These are phyloP conservation scores for Lomographa bimaculata DNA, from an alignment of 2,888 invertebrate genomes.

Conservation along the genomic window DNA sequence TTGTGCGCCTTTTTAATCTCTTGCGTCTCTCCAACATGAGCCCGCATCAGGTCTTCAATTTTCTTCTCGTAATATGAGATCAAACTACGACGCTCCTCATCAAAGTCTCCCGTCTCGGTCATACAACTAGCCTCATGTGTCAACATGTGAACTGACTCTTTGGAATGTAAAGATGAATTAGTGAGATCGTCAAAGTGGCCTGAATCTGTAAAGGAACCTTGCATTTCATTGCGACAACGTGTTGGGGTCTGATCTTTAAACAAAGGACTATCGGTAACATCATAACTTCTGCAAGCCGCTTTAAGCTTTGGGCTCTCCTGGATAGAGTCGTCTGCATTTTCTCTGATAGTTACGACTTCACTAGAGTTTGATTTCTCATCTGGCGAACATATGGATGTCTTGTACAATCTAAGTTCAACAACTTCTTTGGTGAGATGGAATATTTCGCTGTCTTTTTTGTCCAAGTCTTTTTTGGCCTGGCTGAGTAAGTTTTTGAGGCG, in stretches of 20 bases:
- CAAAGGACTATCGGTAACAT: conserved; percentile 76
- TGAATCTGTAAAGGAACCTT: conserved; percentile 92
- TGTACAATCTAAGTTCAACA: conserved; percentile 91
- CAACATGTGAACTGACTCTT: conserved; percentile 86
- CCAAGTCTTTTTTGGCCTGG: conserved; percentile 89
- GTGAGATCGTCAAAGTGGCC: conserved; percentile 94
- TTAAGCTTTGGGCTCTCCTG: conserved; percentile 61
- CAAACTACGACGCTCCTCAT: conserved; percentile 86
- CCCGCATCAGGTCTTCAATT: conserved; percentile 88
- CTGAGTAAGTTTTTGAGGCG: conserved; percentile 88
- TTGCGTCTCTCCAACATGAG: conserved; percentile 85
- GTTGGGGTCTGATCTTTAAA: conserved; percentile 75
- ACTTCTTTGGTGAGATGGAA: conserved; percentile 90
- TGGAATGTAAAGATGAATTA: conserved; percentile 89
- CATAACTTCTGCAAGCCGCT: conserved; percentile 70
- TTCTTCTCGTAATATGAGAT: conserved; percentile 89
- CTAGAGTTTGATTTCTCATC: conserved; percentile 91
- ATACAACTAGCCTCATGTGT: conserved; percentile 81
- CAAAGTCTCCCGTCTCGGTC: conserved; percentile 80
- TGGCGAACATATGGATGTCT: conserved; percentile 90
- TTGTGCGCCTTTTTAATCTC: conserved; percentile 91
- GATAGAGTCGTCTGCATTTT: conserved; percentile 82
- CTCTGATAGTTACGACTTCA: conserved; percentile 89
- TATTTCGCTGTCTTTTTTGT: conserved; percentile 92
- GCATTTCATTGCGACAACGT: conserved; percentile 84